Base-by-base conservation (phyloP, 35 echinoderm and acorn worm species). In the Hemicentrotus pulcherrimus region DNA sequence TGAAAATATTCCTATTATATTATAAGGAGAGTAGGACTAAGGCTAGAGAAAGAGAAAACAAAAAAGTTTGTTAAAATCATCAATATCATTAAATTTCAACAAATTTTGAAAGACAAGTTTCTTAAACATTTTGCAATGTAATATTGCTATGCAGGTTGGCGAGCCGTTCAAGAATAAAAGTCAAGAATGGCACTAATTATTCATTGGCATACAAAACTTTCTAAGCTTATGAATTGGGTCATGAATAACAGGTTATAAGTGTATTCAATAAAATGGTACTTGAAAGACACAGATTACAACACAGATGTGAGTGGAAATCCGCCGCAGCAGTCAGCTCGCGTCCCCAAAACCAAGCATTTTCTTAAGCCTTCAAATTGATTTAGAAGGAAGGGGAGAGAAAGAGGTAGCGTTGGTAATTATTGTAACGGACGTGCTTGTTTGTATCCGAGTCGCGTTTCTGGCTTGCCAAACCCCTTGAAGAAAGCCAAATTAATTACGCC, bases 401-500 rank as follows among this genome's bases (percentile, higher is more conserved):
- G 65, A 22, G 65, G 65, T 78, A 90, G 88, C 88, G 88, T 45
- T 90, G 88, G 88, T 90, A 90, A 90, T 90, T 90, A 90, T 90
- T 90, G 88, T 90, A 90, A 28, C 88, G 88, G 88, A 47, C 88
- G 88, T 47, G 46, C 32, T 45, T 33, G 88, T 47, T 90, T 90
- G 88, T 90, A 90, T 90, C 88, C 88, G 12, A 13, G 6, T 90
- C 88, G 32, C 88, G 88, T 90, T 90, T 41, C 46, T 45, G 88
- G 32, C 46, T 47, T 47, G 88, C 32, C 18, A 33, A 47, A 11
- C 32, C 88, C 12, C 88, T 90, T 31, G 88, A 45, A 47, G 46
- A 90, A 90, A 90, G 88, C 46, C 88, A 90, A 90, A 90, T 90
- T 90, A 90, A 90, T 90, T 90, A 90, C 88, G 46, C 32, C 88